These are phyloP conservation scores for Drosophila pseudoananassae DNA, from an alignment of 1,140 invertebrate species.

Conservation along the genomic window DNA sequence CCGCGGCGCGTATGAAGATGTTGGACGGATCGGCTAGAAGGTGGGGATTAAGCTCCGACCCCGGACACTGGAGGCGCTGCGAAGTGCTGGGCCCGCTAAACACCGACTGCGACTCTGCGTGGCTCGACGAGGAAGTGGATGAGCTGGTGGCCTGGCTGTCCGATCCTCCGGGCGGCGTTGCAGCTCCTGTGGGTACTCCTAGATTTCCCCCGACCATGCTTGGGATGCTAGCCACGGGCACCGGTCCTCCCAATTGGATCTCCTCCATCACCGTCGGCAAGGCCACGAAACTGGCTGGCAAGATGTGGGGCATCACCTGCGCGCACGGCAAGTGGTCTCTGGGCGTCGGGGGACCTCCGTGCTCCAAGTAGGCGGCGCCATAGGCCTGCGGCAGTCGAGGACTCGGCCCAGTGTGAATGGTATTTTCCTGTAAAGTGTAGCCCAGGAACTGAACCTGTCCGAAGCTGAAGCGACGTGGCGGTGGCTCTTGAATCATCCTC, in stretches of 20 bases:
- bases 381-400: not conserved
- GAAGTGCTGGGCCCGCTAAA: not conserved
- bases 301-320: not conserved
- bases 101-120: not conserved
- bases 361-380: not conserved
- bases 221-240: too few relatives aligned
- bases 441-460: constrained; percentile 15
- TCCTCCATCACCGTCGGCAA: not conserved
- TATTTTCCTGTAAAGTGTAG: constrained; percentile 11
- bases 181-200: not conserved
- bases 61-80: not conserved
- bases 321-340: constrained; percentile 1
- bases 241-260: not conserved
- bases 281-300: not conserved
- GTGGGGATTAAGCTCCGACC: not conserved
- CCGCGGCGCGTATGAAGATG: not conserved
- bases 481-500: not conserved
- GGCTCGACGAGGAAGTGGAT: not conserved
- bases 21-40: not conserved
- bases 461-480: not conserved
- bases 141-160: not conserved
- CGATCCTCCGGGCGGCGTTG: not conserved
- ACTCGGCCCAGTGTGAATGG: not conserved
- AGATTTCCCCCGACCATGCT: too few relatives aligned
- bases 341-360: not conserved